phyloP scores from a whole-genome alignment of 2,888 invertebrate genomes.

The Zootermopsis nevadensis region DNA sequence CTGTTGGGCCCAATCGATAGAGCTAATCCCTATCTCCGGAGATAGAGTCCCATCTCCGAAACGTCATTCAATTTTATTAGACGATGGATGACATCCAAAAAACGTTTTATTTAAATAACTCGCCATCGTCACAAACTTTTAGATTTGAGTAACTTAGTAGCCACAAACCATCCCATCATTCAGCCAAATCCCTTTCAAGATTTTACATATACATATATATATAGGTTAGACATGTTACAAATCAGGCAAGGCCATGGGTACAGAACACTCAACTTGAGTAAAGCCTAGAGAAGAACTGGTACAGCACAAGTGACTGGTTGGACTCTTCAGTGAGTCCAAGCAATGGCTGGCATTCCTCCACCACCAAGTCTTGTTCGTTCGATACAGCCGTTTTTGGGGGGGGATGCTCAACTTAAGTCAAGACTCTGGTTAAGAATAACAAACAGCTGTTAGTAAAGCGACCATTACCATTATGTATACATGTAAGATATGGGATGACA shows the following conservation, averaged over 20 bases:
- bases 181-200: conserved; percentile 37
- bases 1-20: no score
- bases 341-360: conserved; percentile 27
- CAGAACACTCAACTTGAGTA: conserved; percentile 40
- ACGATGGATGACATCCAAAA: no score
- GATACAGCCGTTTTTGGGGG: conserved; percentile 36
- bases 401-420: conserved; percentile 38
- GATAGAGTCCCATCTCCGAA: no score
- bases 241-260: conserved; percentile 34
- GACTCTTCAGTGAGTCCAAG: conserved; percentile 26
- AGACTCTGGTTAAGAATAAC: conserved; percentile 46
- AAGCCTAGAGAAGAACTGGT: not conserved
- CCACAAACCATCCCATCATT: conserved; percentile 6
- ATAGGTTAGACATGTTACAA: conserved; percentile 30
- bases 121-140: no score
- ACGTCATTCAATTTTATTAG: no score
- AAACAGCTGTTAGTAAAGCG: conserved; percentile 37
- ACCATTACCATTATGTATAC: conserved; percentile 5
- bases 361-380: conserved; percentile 14
- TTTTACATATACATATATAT: not conserved
- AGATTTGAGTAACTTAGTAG: no score
- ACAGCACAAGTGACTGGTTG: conserved; percentile 2
- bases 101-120: no score
- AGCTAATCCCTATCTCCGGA: no score
- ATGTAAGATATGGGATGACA: conserved; percentile 12